phyloP scores from a whole-genome alignment of 2,113 vertebrate genomes.

The Heptranchias perlo region DNA sequence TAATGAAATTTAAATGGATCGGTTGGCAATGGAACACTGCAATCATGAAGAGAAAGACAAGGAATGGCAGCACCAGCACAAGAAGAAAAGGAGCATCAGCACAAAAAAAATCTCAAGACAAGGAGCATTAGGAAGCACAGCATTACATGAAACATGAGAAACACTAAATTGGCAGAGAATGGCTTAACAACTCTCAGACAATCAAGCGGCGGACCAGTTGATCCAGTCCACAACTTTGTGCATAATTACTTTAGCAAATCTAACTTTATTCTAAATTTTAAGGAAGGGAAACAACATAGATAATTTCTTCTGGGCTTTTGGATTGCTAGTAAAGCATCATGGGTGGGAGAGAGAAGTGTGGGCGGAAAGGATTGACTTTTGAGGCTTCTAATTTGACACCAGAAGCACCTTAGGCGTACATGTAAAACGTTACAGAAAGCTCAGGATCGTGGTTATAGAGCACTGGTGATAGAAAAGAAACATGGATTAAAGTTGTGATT shows the following conservation, averaged over 20 bases:
- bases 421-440: neutral
- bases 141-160: neutral
- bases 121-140: neutral
- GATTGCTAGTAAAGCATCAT: neutral
- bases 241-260: neutral
- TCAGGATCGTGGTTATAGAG: neutral
- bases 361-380: neutral
- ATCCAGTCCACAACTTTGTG: neutral
- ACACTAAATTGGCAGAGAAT: neutral
- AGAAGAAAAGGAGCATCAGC: neutral
- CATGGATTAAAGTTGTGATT: neutral
- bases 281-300: neutral
- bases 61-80: neutral
- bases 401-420: neutral
- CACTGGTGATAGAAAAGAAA: neutral
- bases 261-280: neutral
- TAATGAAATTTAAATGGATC: neutral
- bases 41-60: neutral
- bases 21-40: neutral
- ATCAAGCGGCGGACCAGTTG: neutral
- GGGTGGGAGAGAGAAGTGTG: neutral
- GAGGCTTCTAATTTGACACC: neutral
- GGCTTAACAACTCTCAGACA: neutral
- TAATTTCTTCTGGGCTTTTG: neutral
- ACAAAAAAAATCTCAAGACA: neutral